Percentiles rank a stretch among this genome's conserved stretches.
These are phyloP conservation scores for Sciurus carolinensis DNA, from an alignment of 2,797 vertebrate species.

Conservation along the genomic window DNA sequence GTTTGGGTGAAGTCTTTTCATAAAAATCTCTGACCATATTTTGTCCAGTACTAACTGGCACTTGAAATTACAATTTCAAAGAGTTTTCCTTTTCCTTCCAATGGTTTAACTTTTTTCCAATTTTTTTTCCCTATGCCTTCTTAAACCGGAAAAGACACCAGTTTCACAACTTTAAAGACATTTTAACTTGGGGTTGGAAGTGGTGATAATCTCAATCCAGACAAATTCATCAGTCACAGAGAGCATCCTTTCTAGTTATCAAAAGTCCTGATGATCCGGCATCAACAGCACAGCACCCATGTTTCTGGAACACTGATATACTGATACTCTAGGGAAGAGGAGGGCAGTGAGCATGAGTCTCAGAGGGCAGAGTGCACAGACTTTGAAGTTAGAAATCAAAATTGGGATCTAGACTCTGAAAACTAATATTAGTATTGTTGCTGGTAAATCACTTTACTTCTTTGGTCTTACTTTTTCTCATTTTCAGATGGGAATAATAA, in stretches of 20 bases:
- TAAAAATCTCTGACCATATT: background rate
- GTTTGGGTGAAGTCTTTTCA: background rate
- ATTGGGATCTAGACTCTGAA: background rate
- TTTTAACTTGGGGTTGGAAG: background rate
- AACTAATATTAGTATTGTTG: background rate
- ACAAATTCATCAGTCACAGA: background rate
- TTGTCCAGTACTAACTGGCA: background rate
- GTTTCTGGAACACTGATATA: background rate
- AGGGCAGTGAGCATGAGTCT: background rate
- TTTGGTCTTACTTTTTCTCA: background rate
- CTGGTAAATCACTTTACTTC: background rate
- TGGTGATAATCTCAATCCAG: background rate
- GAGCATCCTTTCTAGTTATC: background rate
- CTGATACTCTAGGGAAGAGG: background rate
- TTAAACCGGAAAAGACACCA: background rate
- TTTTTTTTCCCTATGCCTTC: background rate
- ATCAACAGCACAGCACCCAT: background rate
- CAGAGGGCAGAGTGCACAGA: accelerated
- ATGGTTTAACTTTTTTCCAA: background rate
- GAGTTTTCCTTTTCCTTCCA: background rate
- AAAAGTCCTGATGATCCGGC: background rate
- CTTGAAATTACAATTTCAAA: background rate
- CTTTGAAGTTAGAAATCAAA: background rate
- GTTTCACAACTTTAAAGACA: background rate
- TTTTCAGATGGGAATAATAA: background rate